Evolutionary conservation across 2,113 vertebrate species (phyloP).

Genomic region (Catharus fuscescens): DNA sequence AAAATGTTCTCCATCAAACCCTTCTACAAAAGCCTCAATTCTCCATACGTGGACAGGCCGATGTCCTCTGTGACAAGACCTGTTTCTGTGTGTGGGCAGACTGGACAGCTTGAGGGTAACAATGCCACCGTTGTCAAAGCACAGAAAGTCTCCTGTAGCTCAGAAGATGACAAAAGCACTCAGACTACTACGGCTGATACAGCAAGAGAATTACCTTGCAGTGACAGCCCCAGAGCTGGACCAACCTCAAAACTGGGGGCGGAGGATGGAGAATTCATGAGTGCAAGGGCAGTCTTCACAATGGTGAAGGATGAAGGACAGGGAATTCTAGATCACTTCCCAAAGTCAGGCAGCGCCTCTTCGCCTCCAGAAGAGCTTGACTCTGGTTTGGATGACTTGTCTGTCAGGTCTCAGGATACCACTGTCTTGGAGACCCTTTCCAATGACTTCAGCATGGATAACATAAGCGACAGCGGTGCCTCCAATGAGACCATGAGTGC

Average conservation of each 20-base stretch:
- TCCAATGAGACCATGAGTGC: slow-evolving; percentile 85
- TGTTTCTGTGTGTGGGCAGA: neutral
- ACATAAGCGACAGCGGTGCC: slow-evolving; percentile 92
- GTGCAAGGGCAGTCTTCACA: slow-evolving; percentile 87
- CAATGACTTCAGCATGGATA: slow-evolving; percentile 93
- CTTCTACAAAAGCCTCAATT: slow-evolving; percentile 82
- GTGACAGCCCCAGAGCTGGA: slow-evolving; percentile 67
- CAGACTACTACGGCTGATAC: slow-evolving; percentile 4
- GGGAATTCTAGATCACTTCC: slow-evolving; percentile 78
- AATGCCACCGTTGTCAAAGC: slow-evolving; percentile 47
- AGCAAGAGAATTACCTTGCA: slow-evolving; percentile 43
- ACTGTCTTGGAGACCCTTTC: slow-evolving; percentile 86
- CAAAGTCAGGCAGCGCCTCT: slow-evolving; percentile 70
- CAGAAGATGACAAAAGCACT: slow-evolving; percentile 33
- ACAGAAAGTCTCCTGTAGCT: slow-evolving; percentile 67
- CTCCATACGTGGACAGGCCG: slow-evolving; percentile 62
- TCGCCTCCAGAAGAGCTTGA: slow-evolving; percentile 89
- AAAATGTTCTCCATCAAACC: slow-evolving; percentile 91
- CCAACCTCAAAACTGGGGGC: slow-evolving; percentile 79
- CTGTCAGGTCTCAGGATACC: slow-evolving; percentile 92
- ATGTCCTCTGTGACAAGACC: slow-evolving; percentile 59
- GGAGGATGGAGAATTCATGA: slow-evolving; percentile 89
- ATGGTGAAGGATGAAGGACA: slow-evolving; percentile 88
- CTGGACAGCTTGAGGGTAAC: slow-evolving; percentile 40
- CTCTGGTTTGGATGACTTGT: slow-evolving; percentile 92